Conservation (phyloP, 2,888 invertebrate genomes). For the Hemithea aestivaria region DNA sequence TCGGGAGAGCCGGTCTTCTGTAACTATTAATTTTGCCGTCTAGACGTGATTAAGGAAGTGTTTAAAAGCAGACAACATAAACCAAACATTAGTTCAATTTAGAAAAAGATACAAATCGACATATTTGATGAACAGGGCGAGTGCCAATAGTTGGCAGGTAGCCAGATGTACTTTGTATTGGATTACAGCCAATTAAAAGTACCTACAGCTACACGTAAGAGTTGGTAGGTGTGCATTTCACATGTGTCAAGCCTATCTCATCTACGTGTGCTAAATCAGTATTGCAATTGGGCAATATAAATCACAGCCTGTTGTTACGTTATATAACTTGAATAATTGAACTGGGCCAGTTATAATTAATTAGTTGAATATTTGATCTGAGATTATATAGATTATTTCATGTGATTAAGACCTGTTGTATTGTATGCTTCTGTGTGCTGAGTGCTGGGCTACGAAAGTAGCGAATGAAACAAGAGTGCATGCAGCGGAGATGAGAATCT, state of each 20-base stretch:
- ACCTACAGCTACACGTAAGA: slow-evolving; percentile 54
- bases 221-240: slow-evolving; percentile 50
- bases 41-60: slow-evolving; percentile 38
- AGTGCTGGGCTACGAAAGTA: no score
- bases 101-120: slow-evolving; percentile 71
- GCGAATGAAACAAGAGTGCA: no score
- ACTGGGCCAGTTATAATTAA: slow-evolving; percentile 3
- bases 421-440: no score
- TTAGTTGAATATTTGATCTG: slow-evolving; percentile 24
- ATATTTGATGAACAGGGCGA: slow-evolving; percentile 70
- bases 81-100: slow-evolving; percentile 52
- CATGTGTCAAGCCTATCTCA: slow-evolving; percentile 60
- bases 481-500: no score
- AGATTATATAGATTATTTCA: no score
- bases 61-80: slow-evolving; percentile 24
- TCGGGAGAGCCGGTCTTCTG: no score
- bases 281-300: slow-evolving; percentile 44
- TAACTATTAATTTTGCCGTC: no score
- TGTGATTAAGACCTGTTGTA: no score
- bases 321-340: slow-evolving; percentile 1
- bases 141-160: slow-evolving; percentile 64
- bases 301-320: slow-evolving; percentile 28
- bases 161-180: slow-evolving; percentile 77
- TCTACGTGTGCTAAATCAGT: slow-evolving; percentile 63
- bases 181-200: slow-evolving; percentile 78